A percentile compares a stretch with the other conserved stretches of the same genome.
Evolutionary conservation across 2,888 invertebrate genomes (phyloP).

Genomic region (Aproaerema taeniolella): DNA sequence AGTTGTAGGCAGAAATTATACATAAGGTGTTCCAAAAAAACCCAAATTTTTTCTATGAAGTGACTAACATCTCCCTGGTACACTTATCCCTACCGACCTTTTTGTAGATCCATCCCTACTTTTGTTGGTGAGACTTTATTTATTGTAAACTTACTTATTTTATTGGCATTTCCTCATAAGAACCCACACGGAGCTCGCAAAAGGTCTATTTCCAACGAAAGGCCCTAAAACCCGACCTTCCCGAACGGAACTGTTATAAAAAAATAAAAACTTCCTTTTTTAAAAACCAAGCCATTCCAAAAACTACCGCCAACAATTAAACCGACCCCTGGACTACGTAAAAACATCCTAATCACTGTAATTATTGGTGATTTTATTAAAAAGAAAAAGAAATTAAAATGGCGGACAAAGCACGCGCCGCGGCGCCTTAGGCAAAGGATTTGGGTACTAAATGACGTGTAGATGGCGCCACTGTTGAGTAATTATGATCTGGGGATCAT

Average conservation of each 20-base stretch:
- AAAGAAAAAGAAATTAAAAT: slow-evolving; percentile 4
- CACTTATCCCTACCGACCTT: no score
- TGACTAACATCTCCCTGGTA: no score
- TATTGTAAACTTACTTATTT: no score
- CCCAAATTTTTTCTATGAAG: no score
- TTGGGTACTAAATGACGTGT: slow-evolving; percentile 21
- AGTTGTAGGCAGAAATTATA: no score
- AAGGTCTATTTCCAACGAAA: no score
- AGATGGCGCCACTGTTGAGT: slow-evolving; percentile 26
- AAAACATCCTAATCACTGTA: slow-evolving; percentile 31
- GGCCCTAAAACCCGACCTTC: no score
- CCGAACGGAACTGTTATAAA: slow-evolving; percentile 3
- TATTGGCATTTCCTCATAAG: no score
- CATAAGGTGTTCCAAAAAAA: no score
- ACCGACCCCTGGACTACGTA: slow-evolving; percentile 62
- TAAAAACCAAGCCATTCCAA: slow-evolving; percentile 1
- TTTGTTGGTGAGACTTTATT: no score
- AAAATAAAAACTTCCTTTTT: slow-evolving; percentile 1
- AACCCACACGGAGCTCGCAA: no score
- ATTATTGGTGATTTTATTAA: slow-evolving; percentile 11
- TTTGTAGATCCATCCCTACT: no score
- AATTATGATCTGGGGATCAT: slow-evolving; percentile 6
- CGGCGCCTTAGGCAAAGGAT: slow-evolving; percentile 34
- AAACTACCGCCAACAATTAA: slow-evolving; percentile 55
- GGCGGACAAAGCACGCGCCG: slow-evolving; percentile 53